Conservation (phyloP, 2,113 vertebrate genomes). For the Otus sunia region DNA sequence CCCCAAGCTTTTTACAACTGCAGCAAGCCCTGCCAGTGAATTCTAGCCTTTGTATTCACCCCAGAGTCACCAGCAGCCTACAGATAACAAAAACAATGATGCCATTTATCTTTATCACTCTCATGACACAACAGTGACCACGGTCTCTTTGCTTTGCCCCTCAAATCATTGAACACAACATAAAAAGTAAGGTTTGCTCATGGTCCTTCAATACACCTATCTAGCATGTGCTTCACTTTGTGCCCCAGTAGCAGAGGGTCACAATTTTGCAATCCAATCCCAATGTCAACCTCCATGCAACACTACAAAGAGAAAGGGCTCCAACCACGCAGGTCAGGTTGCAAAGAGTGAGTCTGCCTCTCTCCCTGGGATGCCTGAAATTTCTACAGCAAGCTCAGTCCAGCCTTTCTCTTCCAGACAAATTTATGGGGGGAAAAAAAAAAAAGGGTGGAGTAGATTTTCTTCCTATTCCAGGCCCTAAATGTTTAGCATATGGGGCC, state of each 20-base stretch:
- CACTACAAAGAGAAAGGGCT: background rate
- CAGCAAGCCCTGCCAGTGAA: conserved; percentile 20
- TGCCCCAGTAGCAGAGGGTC: background rate
- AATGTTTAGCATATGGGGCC: conserved; percentile 39
- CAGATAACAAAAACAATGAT: conserved; percentile 40
- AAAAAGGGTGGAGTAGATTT: background rate
- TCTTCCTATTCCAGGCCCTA: background rate
- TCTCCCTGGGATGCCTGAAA: background rate
- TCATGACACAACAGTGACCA: background rate
- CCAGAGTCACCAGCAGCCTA: conserved; percentile 10
- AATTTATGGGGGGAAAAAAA: background rate
- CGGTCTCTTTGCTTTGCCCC: background rate
- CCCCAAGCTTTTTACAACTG: background rate
- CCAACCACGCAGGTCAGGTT: background rate
- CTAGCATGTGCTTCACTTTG: background rate
- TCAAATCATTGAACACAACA: background rate
- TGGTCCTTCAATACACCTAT: background rate
- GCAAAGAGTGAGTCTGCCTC: background rate
- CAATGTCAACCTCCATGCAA: background rate
- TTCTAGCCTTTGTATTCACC: conserved; percentile 37
- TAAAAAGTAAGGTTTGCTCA: background rate
- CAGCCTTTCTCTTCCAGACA: background rate
- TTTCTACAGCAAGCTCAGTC: background rate
- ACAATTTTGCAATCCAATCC: background rate
- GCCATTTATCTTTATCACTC: conserved; percentile 30